phyloP scores from a whole-genome alignment of 2,888 invertebrate genomes.

The Lordiphosa fenestrarum region DNA sequence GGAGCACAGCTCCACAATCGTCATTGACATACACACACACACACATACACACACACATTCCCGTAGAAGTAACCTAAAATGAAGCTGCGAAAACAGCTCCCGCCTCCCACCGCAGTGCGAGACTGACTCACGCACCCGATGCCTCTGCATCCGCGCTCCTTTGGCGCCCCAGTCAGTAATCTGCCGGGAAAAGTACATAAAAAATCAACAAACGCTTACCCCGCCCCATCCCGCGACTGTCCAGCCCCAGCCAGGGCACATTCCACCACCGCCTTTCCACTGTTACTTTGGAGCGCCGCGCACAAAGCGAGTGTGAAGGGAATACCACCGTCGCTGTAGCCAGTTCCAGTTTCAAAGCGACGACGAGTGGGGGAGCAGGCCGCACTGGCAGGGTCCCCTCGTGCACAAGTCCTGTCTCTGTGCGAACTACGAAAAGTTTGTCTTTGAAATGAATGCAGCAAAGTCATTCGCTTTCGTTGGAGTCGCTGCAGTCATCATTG shows the following conservation, averaged over 20 bases:
- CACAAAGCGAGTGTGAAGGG: not conserved
- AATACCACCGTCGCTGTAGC: slow-evolving; percentile 11
- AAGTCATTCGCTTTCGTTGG: slow-evolving; percentile 45
- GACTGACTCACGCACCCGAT: slow-evolving; percentile 37
- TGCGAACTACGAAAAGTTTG: slow-evolving; percentile 52
- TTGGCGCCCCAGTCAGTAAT: slow-evolving; percentile 32
- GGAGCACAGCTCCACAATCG: slow-evolving; percentile 48
- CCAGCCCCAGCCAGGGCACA: not conserved
- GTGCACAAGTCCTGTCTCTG: slow-evolving; percentile 14
- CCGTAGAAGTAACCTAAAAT: slow-evolving; percentile 25
- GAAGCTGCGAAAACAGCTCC: slow-evolving; percentile 39
- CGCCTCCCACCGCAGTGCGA: slow-evolving; percentile 22
- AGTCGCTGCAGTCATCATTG: slow-evolving; percentile 41
- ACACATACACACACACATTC: slow-evolving; percentile 23
- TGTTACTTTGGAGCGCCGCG: not conserved
- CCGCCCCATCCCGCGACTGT: not conserved
- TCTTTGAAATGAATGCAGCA: slow-evolving; percentile 52
- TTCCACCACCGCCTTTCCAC: slow-evolving; percentile 5
- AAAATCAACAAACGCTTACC: slow-evolving; percentile 22
- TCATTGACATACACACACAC: slow-evolving; percentile 41
- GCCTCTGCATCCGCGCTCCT: slow-evolving; percentile 31
- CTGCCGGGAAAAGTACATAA: slow-evolving; percentile 43
- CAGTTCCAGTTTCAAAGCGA: slow-evolving; percentile 28
- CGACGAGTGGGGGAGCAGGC: too few species aligned
- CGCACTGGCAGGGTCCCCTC: not conserved